Percentiles rank a stretch among this genome's conserved stretches.
These are phyloP conservation scores for Drosophila recens DNA, from an alignment of 2,888 invertebrate genomes.

Conservation along the genomic window DNA sequence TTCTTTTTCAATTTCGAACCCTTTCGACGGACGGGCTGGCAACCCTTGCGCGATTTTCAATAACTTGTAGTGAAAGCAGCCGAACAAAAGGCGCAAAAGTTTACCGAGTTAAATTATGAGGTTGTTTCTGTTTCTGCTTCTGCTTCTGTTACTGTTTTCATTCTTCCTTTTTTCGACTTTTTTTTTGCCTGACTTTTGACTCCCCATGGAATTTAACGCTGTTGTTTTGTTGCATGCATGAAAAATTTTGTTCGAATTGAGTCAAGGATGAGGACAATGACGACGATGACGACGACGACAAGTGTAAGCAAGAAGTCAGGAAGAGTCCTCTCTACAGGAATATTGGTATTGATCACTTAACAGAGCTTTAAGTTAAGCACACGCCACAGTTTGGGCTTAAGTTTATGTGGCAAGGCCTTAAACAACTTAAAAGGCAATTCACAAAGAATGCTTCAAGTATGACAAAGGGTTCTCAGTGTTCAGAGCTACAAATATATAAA, in stretches of 20 bases:
- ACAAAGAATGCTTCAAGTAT: neutral
- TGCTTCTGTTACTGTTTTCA: conserved; percentile 42
- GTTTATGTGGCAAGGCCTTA: conserved; percentile 8
- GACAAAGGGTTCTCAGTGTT: neutral
- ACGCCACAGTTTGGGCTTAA: conserved; percentile 5
- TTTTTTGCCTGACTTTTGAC: conserved; percentile 59
- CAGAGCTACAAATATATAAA: neutral
- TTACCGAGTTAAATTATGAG: conserved; percentile 78
- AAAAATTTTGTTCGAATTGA: conserved; percentile 40
- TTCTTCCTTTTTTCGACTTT: conserved; percentile 5
- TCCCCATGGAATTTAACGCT: conserved; percentile 68
- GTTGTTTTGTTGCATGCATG: conserved; percentile 70
- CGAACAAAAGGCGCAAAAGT: conserved; percentile 77
- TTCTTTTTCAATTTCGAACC: conserved; percentile 79
- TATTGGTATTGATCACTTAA: conserved; percentile 59
- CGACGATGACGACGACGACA: conserved; percentile 6
- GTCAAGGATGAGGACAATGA: conserved; percentile 14
- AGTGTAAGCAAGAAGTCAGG: conserved; percentile 18
- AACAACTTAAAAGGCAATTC: neutral
- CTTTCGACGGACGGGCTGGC: conserved; percentile 54
- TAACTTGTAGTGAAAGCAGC: conserved; percentile 72
- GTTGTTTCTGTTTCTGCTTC: conserved; percentile 64
- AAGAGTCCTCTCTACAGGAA: neutral
- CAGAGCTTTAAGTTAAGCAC: conserved; percentile 31
- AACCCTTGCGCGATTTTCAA: conserved; percentile 78